Conservation (phyloP, 2,888 invertebrate genomes). For the Spodoptera exigua region DNA sequence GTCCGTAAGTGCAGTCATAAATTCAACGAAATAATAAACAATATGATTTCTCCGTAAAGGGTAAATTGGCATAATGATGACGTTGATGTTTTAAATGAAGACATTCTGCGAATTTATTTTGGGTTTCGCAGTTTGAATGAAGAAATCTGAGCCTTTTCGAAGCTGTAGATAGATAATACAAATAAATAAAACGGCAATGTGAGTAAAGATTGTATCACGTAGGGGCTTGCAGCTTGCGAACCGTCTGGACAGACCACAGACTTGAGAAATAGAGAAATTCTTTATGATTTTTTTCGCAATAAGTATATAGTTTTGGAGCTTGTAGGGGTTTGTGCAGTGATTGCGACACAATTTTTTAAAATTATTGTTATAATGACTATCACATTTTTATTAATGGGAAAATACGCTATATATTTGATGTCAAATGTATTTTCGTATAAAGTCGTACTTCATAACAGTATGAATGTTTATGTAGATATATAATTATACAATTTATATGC, state of each 20-base stretch:
- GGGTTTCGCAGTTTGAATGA: conserved; percentile 43
- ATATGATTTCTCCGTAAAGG: conserved; percentile 51
- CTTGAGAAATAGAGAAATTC: conserved; percentile 35
- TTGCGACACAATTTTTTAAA: too few relatives aligned
- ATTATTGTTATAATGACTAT: too few relatives aligned
- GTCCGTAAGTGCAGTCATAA: conserved; percentile 24
- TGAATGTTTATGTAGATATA: background rate
- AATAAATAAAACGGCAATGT: conserved; percentile 52
- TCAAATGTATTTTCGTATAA: too few relatives aligned
- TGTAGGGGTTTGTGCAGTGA: too few relatives aligned
- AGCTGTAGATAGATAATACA: conserved; percentile 38
- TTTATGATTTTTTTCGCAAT: conserved; percentile 2
- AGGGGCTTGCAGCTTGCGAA: conserved; percentile 15
- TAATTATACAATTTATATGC: background rate
- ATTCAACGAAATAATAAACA: conserved; percentile 45
- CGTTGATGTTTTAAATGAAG: conserved; percentile 59
- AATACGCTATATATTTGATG: too few relatives aligned
- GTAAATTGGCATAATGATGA: conserved; percentile 59
- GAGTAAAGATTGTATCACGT: conserved; percentile 58
- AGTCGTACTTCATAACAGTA: too few relatives aligned
- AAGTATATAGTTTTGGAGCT: background rate
- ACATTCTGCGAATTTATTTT: conserved; percentile 58
- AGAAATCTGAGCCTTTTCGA: conserved; percentile 43
- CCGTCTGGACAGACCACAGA: conserved; percentile 35
- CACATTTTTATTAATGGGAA: too few relatives aligned